These are phyloP conservation scores for Polypedilum vanderplanki DNA, from an alignment of 1,140 invertebrate species.

Conservation along the genomic window DNA sequence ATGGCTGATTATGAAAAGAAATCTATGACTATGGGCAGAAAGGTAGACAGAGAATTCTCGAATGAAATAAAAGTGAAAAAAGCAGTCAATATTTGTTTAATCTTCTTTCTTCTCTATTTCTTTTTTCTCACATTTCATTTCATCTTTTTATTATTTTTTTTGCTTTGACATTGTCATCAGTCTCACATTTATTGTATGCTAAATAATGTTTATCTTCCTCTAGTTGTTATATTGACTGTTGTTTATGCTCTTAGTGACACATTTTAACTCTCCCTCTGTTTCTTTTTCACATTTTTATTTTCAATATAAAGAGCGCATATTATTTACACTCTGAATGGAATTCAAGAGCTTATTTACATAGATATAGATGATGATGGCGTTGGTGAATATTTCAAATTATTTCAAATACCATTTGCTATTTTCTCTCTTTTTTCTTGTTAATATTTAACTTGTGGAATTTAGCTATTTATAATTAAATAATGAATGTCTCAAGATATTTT, in stretches of 20 bases:
- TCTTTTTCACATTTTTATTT: background rate
- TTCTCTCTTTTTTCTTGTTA: too few relatives aligned
- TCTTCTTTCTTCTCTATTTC: background rate
- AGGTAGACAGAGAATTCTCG: too few relatives aligned
- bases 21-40: too few relatives aligned
- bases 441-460: too few relatives aligned
- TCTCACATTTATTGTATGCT: background rate
- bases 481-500: too few relatives aligned
- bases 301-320: background rate
- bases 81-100: background rate
- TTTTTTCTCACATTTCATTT: background rate
- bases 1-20: too few relatives aligned
- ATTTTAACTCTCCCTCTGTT: background rate
- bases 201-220: background rate
- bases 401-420: too few relatives aligned
- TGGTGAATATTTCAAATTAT: too few relatives aligned
- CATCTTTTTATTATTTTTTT: background rate
- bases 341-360: too few relatives aligned
- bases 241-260: constrained; percentile 16
- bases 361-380: too few relatives aligned
- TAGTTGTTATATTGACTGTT: background rate
- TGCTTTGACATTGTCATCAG: background rate
- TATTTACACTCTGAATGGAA: too few relatives aligned
- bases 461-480: too few relatives aligned
- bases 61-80: background rate